Conservation (phyloP, 2,113 vertebrate species). For the Seriola dumerili region DNA sequence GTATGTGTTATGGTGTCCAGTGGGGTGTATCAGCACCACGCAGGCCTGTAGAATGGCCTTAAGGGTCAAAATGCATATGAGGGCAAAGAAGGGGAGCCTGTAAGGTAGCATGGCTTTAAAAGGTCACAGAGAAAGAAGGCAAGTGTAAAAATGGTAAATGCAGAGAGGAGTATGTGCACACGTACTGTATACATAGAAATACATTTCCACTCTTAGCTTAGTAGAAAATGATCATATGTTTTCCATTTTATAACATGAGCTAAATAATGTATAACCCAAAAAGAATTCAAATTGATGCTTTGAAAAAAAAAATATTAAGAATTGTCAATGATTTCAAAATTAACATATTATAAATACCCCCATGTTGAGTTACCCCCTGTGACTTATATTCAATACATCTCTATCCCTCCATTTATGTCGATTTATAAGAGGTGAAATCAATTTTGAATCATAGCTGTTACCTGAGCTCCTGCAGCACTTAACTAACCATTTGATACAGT, state of each 20-base stretch:
- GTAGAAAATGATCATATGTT: not conserved
- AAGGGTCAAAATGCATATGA: not conserved
- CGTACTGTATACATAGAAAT: not conserved
- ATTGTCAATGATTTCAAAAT: too few species aligned
- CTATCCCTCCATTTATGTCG: too few species aligned
- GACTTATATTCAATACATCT: too few species aligned
- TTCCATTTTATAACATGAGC: too few species aligned
- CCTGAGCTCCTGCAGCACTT: not conserved
- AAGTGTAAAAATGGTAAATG: not conserved
- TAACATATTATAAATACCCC: too few species aligned
- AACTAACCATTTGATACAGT: not conserved
- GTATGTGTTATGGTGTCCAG: not conserved
- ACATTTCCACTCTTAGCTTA: not conserved
- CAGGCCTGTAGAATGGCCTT: not conserved
- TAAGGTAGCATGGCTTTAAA: not conserved
- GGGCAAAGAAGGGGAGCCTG: not conserved
- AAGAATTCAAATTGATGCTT: too few species aligned
- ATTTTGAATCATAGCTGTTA: too few species aligned
- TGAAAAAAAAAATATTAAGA: too few species aligned
- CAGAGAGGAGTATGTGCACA: not conserved
- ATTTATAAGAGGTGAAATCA: not conserved
- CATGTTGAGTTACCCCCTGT: too few species aligned
- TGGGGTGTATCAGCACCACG: not conserved
- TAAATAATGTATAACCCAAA: too few species aligned
- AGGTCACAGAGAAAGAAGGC: not conserved